phyloP scores from a whole-genome alignment of 2,797 vertebrate genomes.

The Tachyglossus aculeatus region DNA sequence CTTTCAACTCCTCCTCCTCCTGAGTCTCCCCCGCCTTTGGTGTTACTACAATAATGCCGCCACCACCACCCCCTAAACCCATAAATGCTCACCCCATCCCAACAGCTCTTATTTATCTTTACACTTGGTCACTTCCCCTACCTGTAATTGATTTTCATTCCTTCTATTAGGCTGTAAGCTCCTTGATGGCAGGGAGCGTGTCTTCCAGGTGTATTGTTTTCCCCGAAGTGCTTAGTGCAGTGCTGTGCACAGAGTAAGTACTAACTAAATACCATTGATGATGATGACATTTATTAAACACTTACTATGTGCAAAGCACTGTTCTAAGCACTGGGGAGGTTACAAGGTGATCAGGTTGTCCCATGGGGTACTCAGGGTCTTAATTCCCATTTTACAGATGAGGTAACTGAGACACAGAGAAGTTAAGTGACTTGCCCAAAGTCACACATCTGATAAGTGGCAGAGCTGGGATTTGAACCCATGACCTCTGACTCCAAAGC shows the following conservation, averaged over 20 bases:
- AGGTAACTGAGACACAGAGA: too few species aligned
- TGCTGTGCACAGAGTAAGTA: neutral
- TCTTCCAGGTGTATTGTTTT: neutral
- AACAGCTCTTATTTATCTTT: neutral
- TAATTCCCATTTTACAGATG: neutral
- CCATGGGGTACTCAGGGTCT: neutral
- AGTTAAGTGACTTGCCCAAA: neutral
- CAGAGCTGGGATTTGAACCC: neutral
- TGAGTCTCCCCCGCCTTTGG: too few species aligned
- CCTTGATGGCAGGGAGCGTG: neutral
- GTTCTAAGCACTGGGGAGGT: too few species aligned
- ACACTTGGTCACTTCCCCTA: neutral
- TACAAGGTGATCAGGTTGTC: too few species aligned
- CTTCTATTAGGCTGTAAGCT: neutral
- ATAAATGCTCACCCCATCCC: neutral
- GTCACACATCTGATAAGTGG: neutral
- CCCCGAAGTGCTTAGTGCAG: neutral
- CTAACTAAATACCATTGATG: neutral
- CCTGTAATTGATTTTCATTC: too few species aligned
- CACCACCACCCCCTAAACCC: too few species aligned
- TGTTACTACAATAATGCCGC: too few species aligned
- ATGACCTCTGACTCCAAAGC: neutral
- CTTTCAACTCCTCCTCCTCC: too few species aligned
- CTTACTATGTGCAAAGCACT: too few species aligned
- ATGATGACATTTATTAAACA: too few species aligned